phyloP scores from a whole-genome alignment of 2,797 vertebrate species.

The Acipenser oxyrinchus region DNA sequence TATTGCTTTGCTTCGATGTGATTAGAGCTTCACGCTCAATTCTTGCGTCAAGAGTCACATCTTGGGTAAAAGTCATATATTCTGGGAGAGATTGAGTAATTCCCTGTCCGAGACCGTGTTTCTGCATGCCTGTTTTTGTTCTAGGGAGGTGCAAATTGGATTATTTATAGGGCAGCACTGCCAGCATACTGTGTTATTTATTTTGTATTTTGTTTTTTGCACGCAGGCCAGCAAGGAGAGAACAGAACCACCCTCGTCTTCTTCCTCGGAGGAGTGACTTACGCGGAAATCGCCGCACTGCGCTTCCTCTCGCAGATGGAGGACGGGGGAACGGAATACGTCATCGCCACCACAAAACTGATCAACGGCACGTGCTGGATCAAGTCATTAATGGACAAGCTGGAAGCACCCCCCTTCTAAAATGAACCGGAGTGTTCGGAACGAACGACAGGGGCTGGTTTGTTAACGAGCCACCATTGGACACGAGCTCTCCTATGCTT shows the following conservation, averaged over 20 bases:
- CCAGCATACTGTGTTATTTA: neutral
- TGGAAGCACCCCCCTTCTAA: conserved; percentile 61
- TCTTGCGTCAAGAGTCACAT: no score
- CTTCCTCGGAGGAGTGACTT: conserved; percentile 90
- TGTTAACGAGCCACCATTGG: no score
- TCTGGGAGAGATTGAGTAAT: neutral
- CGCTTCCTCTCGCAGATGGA: conserved; percentile 95
- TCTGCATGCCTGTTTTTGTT: conserved; percentile 33
- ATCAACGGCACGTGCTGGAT: conserved; percentile 90
- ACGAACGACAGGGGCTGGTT: no score
- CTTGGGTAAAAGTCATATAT: neutral
- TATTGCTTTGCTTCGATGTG: no score
- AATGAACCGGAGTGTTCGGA: no score
- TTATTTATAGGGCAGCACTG: neutral
- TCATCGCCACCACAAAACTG: conserved; percentile 92
- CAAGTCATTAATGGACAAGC: conserved; percentile 87
- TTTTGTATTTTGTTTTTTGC: conserved; percentile 15
- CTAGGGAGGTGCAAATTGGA: conserved; percentile 28
- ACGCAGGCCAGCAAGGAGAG: conserved; percentile 87
- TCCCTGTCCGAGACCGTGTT: conserved; percentile 33
- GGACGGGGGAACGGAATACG: conserved; percentile 89
- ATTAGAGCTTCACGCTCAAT: no score
- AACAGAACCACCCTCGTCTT: conserved; percentile 89
- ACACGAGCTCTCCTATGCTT: no score
- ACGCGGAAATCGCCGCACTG: conserved; percentile 88